phyloP scores from a whole-genome alignment of 2,888 invertebrate genomes.

The Mythimna loreyi region DNA sequence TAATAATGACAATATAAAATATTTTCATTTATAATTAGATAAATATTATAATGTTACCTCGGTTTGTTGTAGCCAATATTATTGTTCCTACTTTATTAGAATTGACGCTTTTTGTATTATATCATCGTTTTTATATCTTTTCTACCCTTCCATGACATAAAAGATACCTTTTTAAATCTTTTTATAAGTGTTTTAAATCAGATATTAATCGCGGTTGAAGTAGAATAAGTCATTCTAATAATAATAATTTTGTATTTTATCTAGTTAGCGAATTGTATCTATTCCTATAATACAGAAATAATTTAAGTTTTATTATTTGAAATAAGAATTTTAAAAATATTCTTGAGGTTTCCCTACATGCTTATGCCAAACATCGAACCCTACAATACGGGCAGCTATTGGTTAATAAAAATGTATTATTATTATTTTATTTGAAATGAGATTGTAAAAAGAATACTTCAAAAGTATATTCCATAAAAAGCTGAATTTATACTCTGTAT shows the following conservation, averaged over 20 bases:
- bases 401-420: conserved; percentile 17
- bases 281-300: conserved; percentile 22
- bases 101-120: conserved; percentile 25
- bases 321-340: conserved; percentile 10
- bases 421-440: conserved; percentile 36
- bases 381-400: conserved; percentile 21
- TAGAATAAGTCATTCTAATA: conserved; percentile 40
- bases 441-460: conserved; percentile 47
- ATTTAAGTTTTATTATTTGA: conserved; percentile 16
- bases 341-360: conserved; percentile 9
- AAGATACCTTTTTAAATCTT: conserved; percentile 18
- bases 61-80: conserved; percentile 25
- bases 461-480: conserved; percentile 48
- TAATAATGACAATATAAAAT: conserved; percentile 56
- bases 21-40: conserved; percentile 34
- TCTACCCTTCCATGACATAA: conserved; percentile 36
- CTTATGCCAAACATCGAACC: conserved; percentile 49
- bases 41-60: conserved; percentile 37
- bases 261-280: conserved; percentile 43
- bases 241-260: conserved; percentile 49
- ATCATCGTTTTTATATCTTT: conserved; percentile 43
- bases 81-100: conserved; percentile 35
- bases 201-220: conserved; percentile 22
- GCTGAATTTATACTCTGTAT: conserved; percentile 24
- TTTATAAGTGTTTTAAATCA: conserved; percentile 32